phyloP scores from a whole-genome alignment of 2,797 vertebrate genomes.

The Mus caroli region DNA sequence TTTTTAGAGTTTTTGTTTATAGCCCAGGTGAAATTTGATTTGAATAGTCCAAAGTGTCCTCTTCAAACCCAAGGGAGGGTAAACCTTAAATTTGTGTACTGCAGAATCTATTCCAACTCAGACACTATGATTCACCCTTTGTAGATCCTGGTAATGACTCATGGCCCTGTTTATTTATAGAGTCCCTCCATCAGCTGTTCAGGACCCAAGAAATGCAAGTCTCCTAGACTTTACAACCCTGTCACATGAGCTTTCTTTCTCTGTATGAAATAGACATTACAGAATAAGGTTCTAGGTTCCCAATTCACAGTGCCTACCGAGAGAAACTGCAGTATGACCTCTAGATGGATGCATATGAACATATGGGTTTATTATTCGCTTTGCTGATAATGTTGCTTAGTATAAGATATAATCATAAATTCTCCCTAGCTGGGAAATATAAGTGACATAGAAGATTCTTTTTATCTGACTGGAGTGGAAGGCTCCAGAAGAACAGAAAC shows the following conservation, averaged over 20 bases:
- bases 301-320: neutral
- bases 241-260: neutral
- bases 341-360: neutral
- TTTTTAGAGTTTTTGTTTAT: neutral
- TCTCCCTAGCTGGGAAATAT: slow-evolving; percentile 19
- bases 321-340: neutral
- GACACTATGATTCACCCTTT: slow-evolving; percentile 27
- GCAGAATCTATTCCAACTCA: slow-evolving; percentile 10
- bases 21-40: slow-evolving; percentile 5
- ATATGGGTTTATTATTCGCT: neutral
- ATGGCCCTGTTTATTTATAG: slow-evolving; percentile 59
- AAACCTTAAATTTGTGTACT: neutral
- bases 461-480: neutral
- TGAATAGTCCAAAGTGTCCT: neutral
- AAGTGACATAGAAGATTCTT: neutral
- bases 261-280: neutral
- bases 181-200: slow-evolving; percentile 48
- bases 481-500: neutral
- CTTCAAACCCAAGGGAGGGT: neutral
- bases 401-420: neutral
- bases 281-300: neutral
- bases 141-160: slow-evolving; percentile 35
- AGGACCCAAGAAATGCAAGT: slow-evolving; percentile 53
- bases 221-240: neutral
- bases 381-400: neutral